Base-by-base conservation (phyloP, 2,797 vertebrate genomes). In the Schizopygopsis malacanthus region DNA sequence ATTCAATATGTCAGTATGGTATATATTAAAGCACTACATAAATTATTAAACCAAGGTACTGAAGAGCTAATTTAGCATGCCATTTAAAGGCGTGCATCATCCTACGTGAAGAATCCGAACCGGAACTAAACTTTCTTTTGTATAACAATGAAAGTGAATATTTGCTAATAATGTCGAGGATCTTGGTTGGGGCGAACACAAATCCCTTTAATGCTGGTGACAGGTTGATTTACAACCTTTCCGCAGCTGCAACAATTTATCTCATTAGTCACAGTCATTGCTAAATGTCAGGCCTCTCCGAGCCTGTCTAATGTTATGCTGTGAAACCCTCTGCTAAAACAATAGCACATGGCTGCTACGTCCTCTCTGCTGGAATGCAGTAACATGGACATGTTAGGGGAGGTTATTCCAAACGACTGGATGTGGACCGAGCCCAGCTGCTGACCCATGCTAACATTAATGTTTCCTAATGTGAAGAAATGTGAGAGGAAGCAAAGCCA, bases 231-330 rank as follows among this genome's bases (percentile, higher is more conserved):
- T 91, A 91, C 84, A 80, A 86, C 85, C 83, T 88, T 79, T 88
- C 78, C 77, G 63, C 71, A 61, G 84, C 85, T 81, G 87, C 79
- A 88, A 88, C 85, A 89, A 87, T 88, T 90, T 86, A 85, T 90
- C 87, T 90, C 89, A 91, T 91, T 91, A 91, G 79, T 89, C 87
- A 88, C 82, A 87, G 88, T 81, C 89, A 85, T 71, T 84, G 87
- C 83, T 87, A 91, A 91, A 90, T 89, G 90, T 87, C 90, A 91
- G 85, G 70, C 71, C 71, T 81, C 79, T 88, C 45, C 73, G 72
- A 84, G 82, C 73, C 85, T 67, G 82, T 84, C 69, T 85, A 85
- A 87, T 77, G 85, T 87, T 78, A 63, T 67, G 88, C 75, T 85
- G 61, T 47, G 43, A 83, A 73, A 88, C 79, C 76, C 82, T 81